Evolutionary conservation across 2,797 vertebrate species (phyloP), one percentile per base, ranked within the genome.

Genomic region (Poecile montanus): DNA sequence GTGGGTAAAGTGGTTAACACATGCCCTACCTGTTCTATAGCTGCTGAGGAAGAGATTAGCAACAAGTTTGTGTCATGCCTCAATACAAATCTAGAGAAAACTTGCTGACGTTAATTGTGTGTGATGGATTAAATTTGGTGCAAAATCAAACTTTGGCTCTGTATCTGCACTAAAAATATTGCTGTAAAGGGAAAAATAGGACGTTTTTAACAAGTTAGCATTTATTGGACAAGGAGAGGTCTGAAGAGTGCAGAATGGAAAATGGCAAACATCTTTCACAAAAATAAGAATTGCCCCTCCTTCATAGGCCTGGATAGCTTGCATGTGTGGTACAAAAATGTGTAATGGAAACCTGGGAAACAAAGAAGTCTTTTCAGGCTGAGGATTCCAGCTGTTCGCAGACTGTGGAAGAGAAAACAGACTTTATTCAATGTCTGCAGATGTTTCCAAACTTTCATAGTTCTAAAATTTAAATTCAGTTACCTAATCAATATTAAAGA

Each of bases 331-430:
- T 95, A 85, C 78, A 91, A 92, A 92, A 94, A 94, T 91, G 81
- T 96, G 96, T 96, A 97, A 96, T 94, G 95, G 96, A 97, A 97
- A 95, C 70, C 82, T 92, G 74, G 82, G 94, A 85, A 95, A 97
- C 91, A 96, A 97, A 93, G 92, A 84, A 85, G n/a, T 27, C 94
- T 94, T 97, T 95, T 97, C 87, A 94, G 66, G 56, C 85, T 50
- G 73, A 93, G 79, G 76, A 94, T 91, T 96, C 92, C 96, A 96
- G 95, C 94, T 96, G 95, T 96, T 96, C 8, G 0, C 91, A 90
- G 94, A 88, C 94, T 91, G 78, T 89, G 77, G 73, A 95, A 95
- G 92, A 85, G 82, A 97, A 93, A 95, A 86, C 83, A 96, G 85
- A 96, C 89, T 85, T 95, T 82, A 82, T 95, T 94, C 89, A 94